Base-by-base conservation (phyloP, 2,888 invertebrate genomes). In the Lasioglossum zephyrum region DNA sequence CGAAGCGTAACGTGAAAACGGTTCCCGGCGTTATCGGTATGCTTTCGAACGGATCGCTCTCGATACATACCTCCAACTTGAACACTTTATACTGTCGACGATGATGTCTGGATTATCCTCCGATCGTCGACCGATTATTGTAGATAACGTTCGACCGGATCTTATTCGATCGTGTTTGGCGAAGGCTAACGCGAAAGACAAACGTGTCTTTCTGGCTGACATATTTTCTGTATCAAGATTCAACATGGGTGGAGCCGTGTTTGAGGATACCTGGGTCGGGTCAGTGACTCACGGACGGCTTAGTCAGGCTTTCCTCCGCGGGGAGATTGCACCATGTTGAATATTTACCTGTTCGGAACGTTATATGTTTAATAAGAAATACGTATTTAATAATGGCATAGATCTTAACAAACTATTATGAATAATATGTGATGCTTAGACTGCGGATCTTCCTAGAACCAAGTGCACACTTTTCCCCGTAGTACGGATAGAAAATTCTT, bases 231-330 rank as follows among this genome's bases (percentile, higher is more conserved):
- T 47, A 44, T 47, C 73, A 44, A 49, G 31, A 49, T 73, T 41
- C 70, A 70, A 70, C 39, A 70, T 70, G 41, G 70, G 41, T 36
- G 66, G 36, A 69, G 66, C 66, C 39, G 70, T 70, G 70, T 39
- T 70, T 70, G 41, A 70, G n/a, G 41, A 70, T 70, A 11, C 22
- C 22, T 39, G n/a, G 41, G 70, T 41, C 41, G 39, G 70, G 41
- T 70, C 41, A 70, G 13, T 70, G 70, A 41, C 70, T 41, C 70
- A 22, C 11, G 41, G 22, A 9, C 39, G 22, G 13, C 39, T 70
- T 70, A 39, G 41, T 9, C 39, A 4, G n/a, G 4, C 39, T n/a
- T 41, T 41, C n/a, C 41, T n/a, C 13, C 41, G 9, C 69, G 39
- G 1, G 39, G 1, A 22, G 39, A 39, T n/a, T 22, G 22, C 22